A percentile compares a stretch with the other conserved stretches of the same genome.
These are phyloP conservation scores for Rhadinocentrus ornatus DNA, from an alignment of 2,797 vertebrate genomes.

Conservation along the genomic window DNA sequence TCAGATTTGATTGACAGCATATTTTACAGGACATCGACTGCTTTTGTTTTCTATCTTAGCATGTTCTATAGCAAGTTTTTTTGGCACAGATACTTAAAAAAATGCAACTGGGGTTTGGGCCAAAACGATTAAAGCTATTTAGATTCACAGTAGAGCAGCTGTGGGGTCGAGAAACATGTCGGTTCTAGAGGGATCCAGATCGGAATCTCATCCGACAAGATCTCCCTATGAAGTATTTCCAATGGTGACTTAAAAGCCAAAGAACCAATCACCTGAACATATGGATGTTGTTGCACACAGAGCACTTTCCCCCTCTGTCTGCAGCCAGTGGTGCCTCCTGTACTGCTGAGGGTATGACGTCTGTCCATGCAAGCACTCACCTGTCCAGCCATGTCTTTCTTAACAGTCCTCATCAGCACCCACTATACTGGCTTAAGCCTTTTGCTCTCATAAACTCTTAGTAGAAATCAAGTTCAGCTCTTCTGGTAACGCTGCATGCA, in stretches of 20 bases:
- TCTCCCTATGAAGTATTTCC: constrained; percentile 44
- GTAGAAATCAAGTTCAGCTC: constrained; percentile 81
- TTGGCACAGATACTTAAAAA: constrained; percentile 81
- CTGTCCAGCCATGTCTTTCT: constrained; percentile 67
- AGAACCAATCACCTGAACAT: constrained; percentile 80
- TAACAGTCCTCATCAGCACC: constrained; percentile 79
- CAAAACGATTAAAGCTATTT: constrained; percentile 43
- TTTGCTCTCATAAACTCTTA: constrained; percentile 75
- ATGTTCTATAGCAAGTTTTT: constrained; percentile 84
- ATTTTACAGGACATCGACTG: constrained; percentile 82
- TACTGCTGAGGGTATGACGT: constrained; percentile 67
- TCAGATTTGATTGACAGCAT: constrained; percentile 79
- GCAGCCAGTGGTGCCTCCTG: constrained; percentile 78
- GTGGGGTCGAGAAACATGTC: constrained; percentile 49
- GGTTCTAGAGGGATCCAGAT: constrained; percentile 55
- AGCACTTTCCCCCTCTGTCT: constrained; percentile 80
- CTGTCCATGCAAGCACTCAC: constrained; percentile 66
- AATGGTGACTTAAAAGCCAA: constrained; percentile 82
- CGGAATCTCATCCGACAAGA: constrained; percentile 30
- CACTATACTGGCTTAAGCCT: constrained; percentile 72
- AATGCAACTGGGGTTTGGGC: constrained; percentile 44
- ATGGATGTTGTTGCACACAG: constrained; percentile 81
- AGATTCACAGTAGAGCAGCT: constrained; percentile 29
- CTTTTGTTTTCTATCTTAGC: constrained; percentile 79
- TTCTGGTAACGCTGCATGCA: constrained; percentile 87